Conservation (phyloP, 2,113 vertebrate species). For the Ochotona curzoniae region DNA sequence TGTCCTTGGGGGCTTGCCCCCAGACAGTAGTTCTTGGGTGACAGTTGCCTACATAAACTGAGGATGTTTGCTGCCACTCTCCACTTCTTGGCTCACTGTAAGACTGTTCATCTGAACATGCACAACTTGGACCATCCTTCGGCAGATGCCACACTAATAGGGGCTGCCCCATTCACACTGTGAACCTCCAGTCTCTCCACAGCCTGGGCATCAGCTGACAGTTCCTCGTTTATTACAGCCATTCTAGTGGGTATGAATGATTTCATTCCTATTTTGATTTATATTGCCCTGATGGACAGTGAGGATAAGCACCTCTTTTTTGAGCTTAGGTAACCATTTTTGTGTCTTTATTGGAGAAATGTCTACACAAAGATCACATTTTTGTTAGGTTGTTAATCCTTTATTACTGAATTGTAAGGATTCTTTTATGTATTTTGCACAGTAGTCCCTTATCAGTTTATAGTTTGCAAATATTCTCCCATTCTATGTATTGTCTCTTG, state of each 20-base stretch:
- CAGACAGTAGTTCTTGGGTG: too few species aligned
- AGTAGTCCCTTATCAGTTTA: background rate
- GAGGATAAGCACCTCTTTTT: background rate
- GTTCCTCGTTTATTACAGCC: background rate
- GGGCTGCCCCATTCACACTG: too few species aligned
- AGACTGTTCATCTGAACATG: too few species aligned
- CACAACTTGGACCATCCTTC: too few species aligned
- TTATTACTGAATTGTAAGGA: background rate
- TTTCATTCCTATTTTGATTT: background rate
- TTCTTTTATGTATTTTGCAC: background rate
- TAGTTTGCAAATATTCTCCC: slow-evolving; percentile 12
- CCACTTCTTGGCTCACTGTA: too few species aligned
- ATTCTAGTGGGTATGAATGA: background rate
- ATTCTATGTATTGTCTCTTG: background rate
- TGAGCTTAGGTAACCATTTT: background rate
- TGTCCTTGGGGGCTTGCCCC: too few species aligned
- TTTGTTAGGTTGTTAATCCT: background rate
- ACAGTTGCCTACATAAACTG: too few species aligned
- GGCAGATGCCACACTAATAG: too few species aligned
- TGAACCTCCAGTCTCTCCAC: background rate
- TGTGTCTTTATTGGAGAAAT: slow-evolving; percentile 36
- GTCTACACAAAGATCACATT: background rate
- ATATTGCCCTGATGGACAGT: background rate
- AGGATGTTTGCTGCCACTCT: too few species aligned
- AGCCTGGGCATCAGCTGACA: background rate